phyloP scores from a whole-genome alignment of 2,888 invertebrate genomes.

The Cremastobaeus sp. region DNA sequence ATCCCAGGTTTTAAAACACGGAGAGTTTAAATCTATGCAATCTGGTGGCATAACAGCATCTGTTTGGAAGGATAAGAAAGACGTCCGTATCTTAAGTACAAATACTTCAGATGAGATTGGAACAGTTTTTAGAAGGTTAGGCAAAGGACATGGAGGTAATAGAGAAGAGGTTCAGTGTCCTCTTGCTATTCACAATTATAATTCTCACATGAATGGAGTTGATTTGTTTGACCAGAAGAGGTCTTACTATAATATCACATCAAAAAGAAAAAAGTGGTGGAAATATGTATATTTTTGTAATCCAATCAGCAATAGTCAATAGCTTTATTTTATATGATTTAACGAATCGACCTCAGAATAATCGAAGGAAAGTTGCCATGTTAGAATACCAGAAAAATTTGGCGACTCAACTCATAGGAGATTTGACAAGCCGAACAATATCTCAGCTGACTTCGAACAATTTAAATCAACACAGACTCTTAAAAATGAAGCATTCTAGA shows the following conservation, averaged over 20 bases:
- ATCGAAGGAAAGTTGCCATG: background rate
- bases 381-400: constrained; percentile 9
- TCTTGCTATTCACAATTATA: constrained; percentile 14
- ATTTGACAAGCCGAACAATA: constrained; percentile 5
- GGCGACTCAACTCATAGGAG: constrained; percentile 11
- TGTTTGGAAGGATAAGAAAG: constrained; percentile 25
- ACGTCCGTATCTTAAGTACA: constrained; percentile 13
- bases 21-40: constrained; percentile 9
- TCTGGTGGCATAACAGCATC: constrained; percentile 9
- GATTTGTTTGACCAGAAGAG: constrained; percentile 25
- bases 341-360: constrained; percentile 11
- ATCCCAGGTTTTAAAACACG: background rate
- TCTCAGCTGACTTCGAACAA: background rate
- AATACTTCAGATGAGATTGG: constrained; percentile 14
- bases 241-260: constrained; percentile 5
- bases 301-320: constrained; percentile 8
- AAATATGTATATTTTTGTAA: constrained; percentile 15
- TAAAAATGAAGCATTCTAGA: constrained; percentile 1
- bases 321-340: constrained; percentile 29
- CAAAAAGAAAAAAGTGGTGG: constrained; percentile 24
- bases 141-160: constrained; percentile 11
- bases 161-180: constrained; percentile 10
- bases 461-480: background rate
- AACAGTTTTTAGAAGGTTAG: background rate
- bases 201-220: constrained; percentile 13